Percentiles rank a stretch among this genome's conserved stretches.
Conservation (phyloP, 2,113 vertebrate genomes). For the Pteruthius melanotis region DNA sequence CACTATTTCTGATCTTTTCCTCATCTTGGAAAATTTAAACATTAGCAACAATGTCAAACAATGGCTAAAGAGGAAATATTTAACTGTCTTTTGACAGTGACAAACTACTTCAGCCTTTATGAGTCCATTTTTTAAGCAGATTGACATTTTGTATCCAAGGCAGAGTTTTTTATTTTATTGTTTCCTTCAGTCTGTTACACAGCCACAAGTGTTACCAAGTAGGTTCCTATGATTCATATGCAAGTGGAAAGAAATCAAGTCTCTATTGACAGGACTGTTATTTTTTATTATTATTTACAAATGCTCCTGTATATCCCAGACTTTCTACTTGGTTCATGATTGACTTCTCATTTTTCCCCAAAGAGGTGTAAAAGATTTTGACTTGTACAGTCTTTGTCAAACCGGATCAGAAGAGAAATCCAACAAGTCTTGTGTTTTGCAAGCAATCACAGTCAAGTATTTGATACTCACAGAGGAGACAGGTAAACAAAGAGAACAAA, state of each 20-base stretch:
- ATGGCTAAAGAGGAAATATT: constrained; percentile 18
- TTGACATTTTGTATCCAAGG: background rate
- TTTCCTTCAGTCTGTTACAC: background rate
- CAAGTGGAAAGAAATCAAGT: constrained; percentile 12
- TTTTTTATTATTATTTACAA: constrained; percentile 1
- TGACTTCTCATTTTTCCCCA: background rate
- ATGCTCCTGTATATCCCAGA: background rate
- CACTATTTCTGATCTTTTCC: background rate
- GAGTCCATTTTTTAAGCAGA: background rate
- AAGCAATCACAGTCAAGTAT: background rate
- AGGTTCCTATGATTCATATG: background rate
- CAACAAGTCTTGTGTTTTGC: background rate
- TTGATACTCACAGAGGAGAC: background rate
- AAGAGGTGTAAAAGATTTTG: background rate
- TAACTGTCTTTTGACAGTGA: background rate
- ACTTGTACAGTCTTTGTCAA: background rate
- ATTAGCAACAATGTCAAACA: background rate
- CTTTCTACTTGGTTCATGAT: background rate
- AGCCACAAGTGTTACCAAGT: background rate
- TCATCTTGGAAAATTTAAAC: background rate
- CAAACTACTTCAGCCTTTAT: constrained; percentile 27
- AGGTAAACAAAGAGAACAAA: background rate
- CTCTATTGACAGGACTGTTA: background rate
- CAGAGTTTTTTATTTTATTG: background rate
- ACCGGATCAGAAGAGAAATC: background rate